phyloP scores from a whole-genome alignment of 2,113 vertebrate species.

The Peromyscus maniculatus region DNA sequence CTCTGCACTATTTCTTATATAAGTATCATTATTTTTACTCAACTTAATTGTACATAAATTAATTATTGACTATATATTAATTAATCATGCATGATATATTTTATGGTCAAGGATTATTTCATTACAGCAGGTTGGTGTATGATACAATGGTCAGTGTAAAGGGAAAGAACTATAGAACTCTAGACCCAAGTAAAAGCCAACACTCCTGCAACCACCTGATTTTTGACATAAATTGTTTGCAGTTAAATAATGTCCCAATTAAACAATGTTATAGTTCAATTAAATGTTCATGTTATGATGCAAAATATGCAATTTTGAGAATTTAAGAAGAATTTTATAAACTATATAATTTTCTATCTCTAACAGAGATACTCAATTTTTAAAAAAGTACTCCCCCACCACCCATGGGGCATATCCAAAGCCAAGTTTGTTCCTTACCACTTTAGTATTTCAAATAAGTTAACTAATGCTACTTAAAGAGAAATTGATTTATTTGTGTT shows the following conservation, averaged over 20 bases:
- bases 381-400: background rate
- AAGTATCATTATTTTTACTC: constrained; percentile 5
- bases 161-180: background rate
- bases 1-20: background rate
- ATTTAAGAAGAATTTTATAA: constrained; percentile 7
- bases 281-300: background rate
- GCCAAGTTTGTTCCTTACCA: background rate
- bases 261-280: background rate
- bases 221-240: background rate
- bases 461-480: background rate
- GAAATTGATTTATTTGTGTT: background rate
- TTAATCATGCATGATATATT: background rate
- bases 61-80: background rate
- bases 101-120: constrained; percentile 13
- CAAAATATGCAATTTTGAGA: constrained; percentile 38
- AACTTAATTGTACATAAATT: constrained; percentile 15
- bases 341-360: background rate
- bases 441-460: background rate
- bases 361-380: background rate
- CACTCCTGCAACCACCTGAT: background rate
- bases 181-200: background rate
- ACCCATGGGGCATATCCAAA: background rate
- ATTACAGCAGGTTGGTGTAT: background rate
- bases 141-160: background rate
- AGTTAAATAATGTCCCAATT: background rate